Conservation (phyloP, 2,113 vertebrate genomes). For the Thamnaconus septentrionalis region DNA sequence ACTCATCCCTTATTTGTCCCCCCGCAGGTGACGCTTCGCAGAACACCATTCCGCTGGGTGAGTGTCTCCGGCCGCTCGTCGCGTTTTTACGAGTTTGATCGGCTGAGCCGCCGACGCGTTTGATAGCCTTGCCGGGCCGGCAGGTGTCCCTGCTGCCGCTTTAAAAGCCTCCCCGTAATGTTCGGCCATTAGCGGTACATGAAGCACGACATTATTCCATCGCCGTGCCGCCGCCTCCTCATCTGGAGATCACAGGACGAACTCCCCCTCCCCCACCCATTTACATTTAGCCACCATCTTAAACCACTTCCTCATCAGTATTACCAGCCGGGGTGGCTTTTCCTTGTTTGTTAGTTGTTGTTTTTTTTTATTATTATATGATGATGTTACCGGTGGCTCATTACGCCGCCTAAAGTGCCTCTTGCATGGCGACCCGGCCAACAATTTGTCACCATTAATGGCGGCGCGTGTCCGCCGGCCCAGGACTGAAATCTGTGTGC, state of each 20-base stretch:
- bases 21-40: conserved; percentile 69
- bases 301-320: conserved; percentile 33
- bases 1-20: conserved; percentile 39
- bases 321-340: neutral
- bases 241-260: no score
- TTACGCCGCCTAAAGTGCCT: conserved; percentile 24
- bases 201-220: conserved; percentile 18
- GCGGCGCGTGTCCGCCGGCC: neutral
- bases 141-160: no score
- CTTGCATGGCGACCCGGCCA: conserved; percentile 11
- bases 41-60: conserved; percentile 69
- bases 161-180: no score
- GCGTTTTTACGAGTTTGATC: conserved; percentile 7
- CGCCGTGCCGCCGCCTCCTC: neutral
- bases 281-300: conserved; percentile 4
- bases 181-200: conserved; percentile 15
- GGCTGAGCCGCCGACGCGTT: conserved; percentile 30
- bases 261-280: no score
- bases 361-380: neutral
- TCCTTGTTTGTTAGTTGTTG: no score
- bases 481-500: conserved; percentile 1
- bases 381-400: conserved; percentile 9
- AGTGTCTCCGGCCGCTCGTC: conserved; percentile 36
- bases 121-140: conserved; percentile 12
- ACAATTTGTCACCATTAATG: conserved; percentile 23